Conservation (phyloP, 2,797 vertebrate species). For the Scarus forsteni region DNA sequence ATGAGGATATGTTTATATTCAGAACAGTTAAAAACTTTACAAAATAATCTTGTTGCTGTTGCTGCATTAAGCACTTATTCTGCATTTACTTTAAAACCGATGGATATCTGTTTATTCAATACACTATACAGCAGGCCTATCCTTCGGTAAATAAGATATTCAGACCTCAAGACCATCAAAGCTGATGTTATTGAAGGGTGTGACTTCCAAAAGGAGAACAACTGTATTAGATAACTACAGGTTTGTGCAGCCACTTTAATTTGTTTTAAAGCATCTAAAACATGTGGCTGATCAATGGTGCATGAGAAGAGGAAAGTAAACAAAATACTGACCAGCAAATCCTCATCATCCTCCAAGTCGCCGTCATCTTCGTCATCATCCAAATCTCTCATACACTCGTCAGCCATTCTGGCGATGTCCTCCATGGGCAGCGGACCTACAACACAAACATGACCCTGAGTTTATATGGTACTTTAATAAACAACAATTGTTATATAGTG, state of each 20-base stretch:
- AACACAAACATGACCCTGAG: constrained; percentile 23
- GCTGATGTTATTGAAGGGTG: too few species aligned
- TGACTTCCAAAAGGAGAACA: too few species aligned
- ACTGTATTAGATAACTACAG: background rate
- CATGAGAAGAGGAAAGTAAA: background rate
- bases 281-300: background rate
- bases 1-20: background rate
- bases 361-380: constrained; percentile 89
- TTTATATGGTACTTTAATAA: background rate
- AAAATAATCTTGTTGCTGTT: background rate
- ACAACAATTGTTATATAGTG: background rate
- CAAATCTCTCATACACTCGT: constrained; percentile 92
- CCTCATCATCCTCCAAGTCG: constrained; percentile 90
- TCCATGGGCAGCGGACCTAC: constrained; percentile 94
- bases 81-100: background rate
- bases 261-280: background rate
- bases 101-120: background rate
- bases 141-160: background rate
- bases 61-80: background rate
- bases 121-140: background rate
- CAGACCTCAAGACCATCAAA: too few species aligned
- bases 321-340: constrained; percentile 88
- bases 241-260: background rate
- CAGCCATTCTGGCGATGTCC: constrained; percentile 94
- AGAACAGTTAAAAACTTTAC: background rate